Evolutionary conservation across 1,140 invertebrate genomes (phyloP).

Genomic region (Epicauta chinensis): DNA sequence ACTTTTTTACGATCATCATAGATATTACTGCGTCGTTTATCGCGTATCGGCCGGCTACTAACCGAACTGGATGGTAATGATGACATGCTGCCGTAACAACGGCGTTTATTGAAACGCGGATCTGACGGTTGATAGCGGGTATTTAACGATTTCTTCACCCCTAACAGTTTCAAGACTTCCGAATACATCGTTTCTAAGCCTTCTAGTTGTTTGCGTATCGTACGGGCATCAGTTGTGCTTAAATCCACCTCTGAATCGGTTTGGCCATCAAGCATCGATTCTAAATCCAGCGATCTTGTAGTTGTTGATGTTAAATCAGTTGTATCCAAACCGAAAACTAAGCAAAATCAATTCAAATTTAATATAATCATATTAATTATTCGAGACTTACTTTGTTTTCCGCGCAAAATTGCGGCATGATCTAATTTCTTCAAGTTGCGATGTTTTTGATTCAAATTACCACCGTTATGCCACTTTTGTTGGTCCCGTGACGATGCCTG

Average conservation of each 20-base stretch:
- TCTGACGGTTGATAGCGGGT: constrained; percentile 54
- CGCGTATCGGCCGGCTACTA: constrained; percentile 62
- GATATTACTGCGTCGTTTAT: constrained; percentile 51
- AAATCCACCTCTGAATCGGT: constrained; percentile 66
- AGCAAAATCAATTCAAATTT: constrained; percentile 28
- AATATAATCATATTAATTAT: background rate
- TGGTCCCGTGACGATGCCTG: constrained; percentile 28
- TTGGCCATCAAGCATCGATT: constrained; percentile 68
- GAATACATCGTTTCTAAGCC: constrained; percentile 83
- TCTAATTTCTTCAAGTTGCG: constrained; percentile 36
- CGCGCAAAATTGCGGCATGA: constrained; percentile 33
- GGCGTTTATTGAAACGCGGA: constrained; percentile 52
- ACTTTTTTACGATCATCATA: constrained; percentile 66
- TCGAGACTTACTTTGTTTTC: constrained; percentile 39
- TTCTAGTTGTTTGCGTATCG: constrained; percentile 75
- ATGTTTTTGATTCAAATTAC: constrained; percentile 29
- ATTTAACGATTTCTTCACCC: constrained; percentile 54
- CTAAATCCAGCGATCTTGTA: constrained; percentile 67
- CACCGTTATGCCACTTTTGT: background rate
- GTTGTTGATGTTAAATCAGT: constrained; percentile 73
- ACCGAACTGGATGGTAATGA: constrained; percentile 71
- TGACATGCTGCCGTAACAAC: constrained; percentile 44
- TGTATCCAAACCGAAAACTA: constrained; percentile 64
- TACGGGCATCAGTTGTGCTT: constrained; percentile 68
- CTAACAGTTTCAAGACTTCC: constrained; percentile 66